Conservation (phyloP, 2,888 invertebrate species). For the Torymus tubicola region DNA sequence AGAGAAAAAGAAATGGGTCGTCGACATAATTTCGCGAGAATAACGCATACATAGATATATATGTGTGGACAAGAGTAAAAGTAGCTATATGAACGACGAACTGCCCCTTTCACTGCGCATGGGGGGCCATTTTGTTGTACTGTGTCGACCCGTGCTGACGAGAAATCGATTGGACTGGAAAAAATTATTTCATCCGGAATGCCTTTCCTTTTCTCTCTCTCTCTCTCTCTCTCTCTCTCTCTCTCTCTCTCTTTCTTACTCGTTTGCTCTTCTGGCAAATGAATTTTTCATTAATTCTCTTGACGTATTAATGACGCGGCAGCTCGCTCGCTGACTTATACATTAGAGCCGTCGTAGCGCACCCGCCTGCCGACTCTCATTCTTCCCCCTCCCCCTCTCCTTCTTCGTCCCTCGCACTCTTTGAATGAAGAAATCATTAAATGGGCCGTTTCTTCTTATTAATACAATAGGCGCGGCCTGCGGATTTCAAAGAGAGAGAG, state of each 20-base stretch:
- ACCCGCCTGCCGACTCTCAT: too few species aligned
- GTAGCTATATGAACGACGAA: neutral
- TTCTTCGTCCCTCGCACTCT: neutral
- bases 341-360: neutral
- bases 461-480: neutral
- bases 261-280: neutral
- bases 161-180: slow-evolving; percentile 40
- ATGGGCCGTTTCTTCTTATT: slow-evolving; percentile 26
- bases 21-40: slow-evolving; percentile 31
- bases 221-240: too few species aligned
- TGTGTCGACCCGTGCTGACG: neutral
- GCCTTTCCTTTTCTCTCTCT: too few species aligned
- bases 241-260: too few species aligned
- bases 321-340: neutral
- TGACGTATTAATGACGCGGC: slow-evolving; percentile 32
- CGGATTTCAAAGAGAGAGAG: neutral
- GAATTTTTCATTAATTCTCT: slow-evolving; percentile 38
- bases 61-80: neutral
- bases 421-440: slow-evolving; percentile 43
- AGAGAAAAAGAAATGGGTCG: slow-evolving; percentile 27
- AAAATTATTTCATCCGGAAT: slow-evolving; percentile 17
- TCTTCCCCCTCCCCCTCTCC: too few species aligned
- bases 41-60: neutral
- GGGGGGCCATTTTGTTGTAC: slow-evolving; percentile 31
- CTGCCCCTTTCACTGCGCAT: neutral